Conservation (phyloP, 2,113 vertebrate species). For the Terrapene triunguis region DNA sequence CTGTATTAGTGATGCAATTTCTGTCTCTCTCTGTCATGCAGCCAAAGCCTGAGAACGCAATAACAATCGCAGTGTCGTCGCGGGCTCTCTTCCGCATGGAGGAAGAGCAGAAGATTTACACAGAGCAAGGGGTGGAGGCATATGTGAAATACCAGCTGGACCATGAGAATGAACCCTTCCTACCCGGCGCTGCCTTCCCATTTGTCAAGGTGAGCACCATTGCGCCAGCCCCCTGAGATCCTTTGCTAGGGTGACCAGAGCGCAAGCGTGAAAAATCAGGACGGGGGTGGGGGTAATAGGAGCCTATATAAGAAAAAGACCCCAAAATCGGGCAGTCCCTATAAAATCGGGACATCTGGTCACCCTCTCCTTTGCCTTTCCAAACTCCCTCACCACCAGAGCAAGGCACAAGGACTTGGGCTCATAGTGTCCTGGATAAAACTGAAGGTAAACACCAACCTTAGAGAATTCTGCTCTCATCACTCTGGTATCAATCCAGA, state of each 20-base stretch:
- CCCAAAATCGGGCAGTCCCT: too few species aligned
- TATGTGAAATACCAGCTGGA: conserved; percentile 93
- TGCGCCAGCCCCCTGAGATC: rapidly evolving
- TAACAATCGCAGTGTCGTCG: conserved; percentile 94
- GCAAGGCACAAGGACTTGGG: neutral
- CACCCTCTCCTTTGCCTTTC: neutral
- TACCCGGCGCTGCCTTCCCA: conserved; percentile 93
- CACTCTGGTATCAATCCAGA: neutral
- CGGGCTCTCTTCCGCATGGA: conserved; percentile 96
- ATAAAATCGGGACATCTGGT: too few species aligned
- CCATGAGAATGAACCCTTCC: conserved; percentile 91
- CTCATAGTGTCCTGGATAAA: neutral
- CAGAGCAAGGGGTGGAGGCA: conserved; percentile 90
- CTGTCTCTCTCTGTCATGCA: conserved; percentile 35
- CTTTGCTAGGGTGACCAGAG: too few species aligned
- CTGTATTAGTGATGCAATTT: neutral
- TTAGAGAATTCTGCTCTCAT: neutral
- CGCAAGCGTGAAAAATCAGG: too few species aligned
- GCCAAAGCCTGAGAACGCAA: conserved; percentile 93
- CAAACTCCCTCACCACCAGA: neutral
- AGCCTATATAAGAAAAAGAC: too few species aligned
- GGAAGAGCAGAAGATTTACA: conserved; percentile 91
- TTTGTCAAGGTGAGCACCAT: conserved; percentile 89
- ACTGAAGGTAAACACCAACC: neutral
- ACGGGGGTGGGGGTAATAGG: too few species aligned